These are phyloP conservation scores for Acanthopleura granulata DNA, from an alignment of 2,888 invertebrate genomes.

Conservation along the genomic window DNA sequence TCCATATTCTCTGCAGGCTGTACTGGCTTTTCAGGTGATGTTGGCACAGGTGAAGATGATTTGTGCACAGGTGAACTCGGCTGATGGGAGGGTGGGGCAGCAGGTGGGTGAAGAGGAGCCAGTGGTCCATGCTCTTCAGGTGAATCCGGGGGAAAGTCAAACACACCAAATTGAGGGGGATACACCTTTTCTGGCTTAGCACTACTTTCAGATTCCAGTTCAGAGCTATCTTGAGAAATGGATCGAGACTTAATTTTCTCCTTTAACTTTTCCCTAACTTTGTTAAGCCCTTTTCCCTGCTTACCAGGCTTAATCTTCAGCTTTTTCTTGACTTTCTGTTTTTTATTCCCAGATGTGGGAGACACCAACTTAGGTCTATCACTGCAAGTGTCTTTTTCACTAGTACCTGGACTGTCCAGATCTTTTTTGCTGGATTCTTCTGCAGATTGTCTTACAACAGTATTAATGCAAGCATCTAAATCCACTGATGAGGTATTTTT, in stretches of 20 bases:
- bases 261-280: constrained; percentile 24
- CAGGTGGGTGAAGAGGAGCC: not conserved
- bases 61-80: not conserved
- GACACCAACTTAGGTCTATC: not conserved
- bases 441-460: constrained; percentile 29
- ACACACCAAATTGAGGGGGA: constrained; percentile 7
- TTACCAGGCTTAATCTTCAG: constrained; percentile 20
- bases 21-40: not conserved
- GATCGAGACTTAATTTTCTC: constrained; percentile 23
- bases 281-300: not conserved
- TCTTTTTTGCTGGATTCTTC: constrained; percentile 21
- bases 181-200: constrained; percentile 11
- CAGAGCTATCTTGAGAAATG: constrained; percentile 1
- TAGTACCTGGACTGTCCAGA: not conserved
- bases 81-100: not conserved
- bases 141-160: constrained; percentile 18
- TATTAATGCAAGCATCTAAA: constrained; percentile 23
- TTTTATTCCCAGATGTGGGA: not conserved
- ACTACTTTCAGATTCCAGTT: not conserved
- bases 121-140: not conserved
- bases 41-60: not conserved
- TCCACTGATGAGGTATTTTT: constrained; percentile 16
- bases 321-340: constrained; percentile 29
- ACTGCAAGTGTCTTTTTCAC: not conserved
- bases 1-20: constrained; percentile 7